Evolutionary conservation across 2,888 invertebrate genomes (phyloP).

Genomic region (Cacoxenus indagator): DNA sequence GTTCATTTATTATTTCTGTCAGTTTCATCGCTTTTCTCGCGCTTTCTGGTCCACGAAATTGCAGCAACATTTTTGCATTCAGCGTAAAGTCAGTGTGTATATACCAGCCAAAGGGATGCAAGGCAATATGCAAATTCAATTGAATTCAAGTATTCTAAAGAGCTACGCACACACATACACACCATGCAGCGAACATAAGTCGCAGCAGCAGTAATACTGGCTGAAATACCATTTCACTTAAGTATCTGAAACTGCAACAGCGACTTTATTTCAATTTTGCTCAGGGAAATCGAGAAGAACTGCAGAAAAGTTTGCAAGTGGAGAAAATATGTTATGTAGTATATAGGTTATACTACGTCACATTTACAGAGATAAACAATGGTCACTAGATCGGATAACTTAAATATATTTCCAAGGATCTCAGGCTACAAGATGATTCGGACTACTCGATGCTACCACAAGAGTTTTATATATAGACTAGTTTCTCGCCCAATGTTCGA

Average conservation of each 20-base stretch:
- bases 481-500: no score
- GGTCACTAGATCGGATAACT: no score
- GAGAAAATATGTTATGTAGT: no score
- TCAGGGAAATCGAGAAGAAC: slow-evolving; percentile 9
- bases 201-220: not conserved
- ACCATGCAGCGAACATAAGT: not conserved
- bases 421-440: no score
- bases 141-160: slow-evolving; percentile 6
- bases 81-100: not conserved
- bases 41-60: not conserved
- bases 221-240: not conserved
- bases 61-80: not conserved
- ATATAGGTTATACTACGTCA: no score
- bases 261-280: slow-evolving; percentile 2
- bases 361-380: no score
- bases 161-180: not conserved
- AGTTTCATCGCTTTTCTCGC: not conserved
- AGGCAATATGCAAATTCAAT: slow-evolving; percentile 18
- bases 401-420: no score
- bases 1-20: not conserved
- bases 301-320: not conserved
- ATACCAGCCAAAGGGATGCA: not conserved
- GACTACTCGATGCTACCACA: no score
- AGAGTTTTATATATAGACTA: no score
- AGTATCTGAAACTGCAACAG: not conserved